Percentiles rank a stretch among this genome's conserved stretches.
Evolutionary conservation across 1,140 invertebrate genomes (phyloP).

Genomic region (Zaprionus kolodkinae): DNA sequence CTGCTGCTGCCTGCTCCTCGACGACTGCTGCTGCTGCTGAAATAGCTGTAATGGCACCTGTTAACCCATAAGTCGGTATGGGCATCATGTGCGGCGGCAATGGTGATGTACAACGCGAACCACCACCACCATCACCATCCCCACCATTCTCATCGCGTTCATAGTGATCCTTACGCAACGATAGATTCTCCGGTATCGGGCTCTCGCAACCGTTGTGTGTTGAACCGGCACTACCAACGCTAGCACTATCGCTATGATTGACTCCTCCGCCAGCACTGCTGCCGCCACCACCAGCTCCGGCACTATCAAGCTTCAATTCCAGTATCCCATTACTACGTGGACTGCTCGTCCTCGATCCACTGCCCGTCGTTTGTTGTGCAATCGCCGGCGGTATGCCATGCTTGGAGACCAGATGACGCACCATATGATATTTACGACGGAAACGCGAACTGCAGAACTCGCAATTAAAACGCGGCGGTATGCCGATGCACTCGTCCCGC

Average conservation of each 20-base stretch:
- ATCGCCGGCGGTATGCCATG: constrained; percentile 82
- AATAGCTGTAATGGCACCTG: constrained; percentile 81
- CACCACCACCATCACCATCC: constrained; percentile 1
- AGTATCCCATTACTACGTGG: constrained; percentile 18
- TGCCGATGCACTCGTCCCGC: constrained; percentile 88
- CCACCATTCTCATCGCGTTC: constrained; percentile 57
- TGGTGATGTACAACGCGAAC: constrained; percentile 62
- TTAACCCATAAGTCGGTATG: constrained; percentile 74
- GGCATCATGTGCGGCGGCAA: constrained; percentile 67
- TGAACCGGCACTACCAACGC: constrained; percentile 70
- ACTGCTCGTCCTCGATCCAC: constrained; percentile 56
- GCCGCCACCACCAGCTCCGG: neutral
- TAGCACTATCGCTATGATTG: constrained; percentile 65
- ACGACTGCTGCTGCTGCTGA: constrained; percentile 75
- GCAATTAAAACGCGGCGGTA: constrained; percentile 88
- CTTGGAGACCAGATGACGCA: constrained; percentile 86
- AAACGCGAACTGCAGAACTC: constrained; percentile 87
- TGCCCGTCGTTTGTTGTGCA: constrained; percentile 77
- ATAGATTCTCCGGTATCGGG: constrained; percentile 77
- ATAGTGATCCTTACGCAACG: constrained; percentile 73
- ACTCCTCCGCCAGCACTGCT: constrained; percentile 2
- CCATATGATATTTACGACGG: constrained; percentile 87
- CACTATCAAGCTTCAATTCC: constrained; percentile 30
- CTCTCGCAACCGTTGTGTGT: constrained; percentile 69
- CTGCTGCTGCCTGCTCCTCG: constrained; percentile 70